Base-by-base conservation (phyloP, 1,140 invertebrate species). In the Hestina assimilis region DNA sequence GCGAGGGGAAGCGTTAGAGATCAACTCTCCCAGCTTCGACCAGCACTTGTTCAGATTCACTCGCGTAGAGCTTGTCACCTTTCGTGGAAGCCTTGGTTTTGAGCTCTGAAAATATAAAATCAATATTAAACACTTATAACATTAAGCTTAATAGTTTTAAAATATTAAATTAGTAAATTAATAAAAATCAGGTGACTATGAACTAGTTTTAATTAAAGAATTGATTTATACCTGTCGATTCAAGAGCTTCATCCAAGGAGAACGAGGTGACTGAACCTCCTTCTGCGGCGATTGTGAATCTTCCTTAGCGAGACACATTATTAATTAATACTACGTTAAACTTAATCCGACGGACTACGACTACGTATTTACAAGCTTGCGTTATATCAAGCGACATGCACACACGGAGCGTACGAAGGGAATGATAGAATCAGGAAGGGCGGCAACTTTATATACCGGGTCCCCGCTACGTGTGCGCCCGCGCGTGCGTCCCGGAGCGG, bases 1-100 rank as follows among this genome's bases (percentile, higher is more conserved):
- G 64, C 80, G 79, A 12, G 85, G 74, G n/a, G 82, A 65, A 4
- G 81, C 58, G 46, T 83, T 83, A 46, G 85, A 85, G 54, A 90
- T 87, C 48, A 90, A 62, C 53, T 91, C 89, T 58, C 89, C 90
- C 59, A 91, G 89, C 62, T 90, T 90, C 46, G 88, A 83, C 91
- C 91, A 91, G 72, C 90, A 90, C 73, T 86, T 87, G 72, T 91
- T 91, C 17, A 91, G 79, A 68, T 91, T 91, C 66, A 91, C 84
- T 53, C 87, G 89, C 53, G 90, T 83, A 14, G 87, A 88, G 47
- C 75, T 76, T 24, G 85, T 76, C 63, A 91, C 83, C 47, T 87
- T 88, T 38, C 89, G 75, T 3, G 90, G 87, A 12, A 91, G 78
- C 59, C 81, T 83, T 17, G 87, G 87, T 63, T 89, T 90, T 28